Percentiles rank a stretch among this genome's conserved stretches.
phyloP scores from a whole-genome alignment of 2,113 vertebrate species.

The Scophthalmus maximus region DNA sequence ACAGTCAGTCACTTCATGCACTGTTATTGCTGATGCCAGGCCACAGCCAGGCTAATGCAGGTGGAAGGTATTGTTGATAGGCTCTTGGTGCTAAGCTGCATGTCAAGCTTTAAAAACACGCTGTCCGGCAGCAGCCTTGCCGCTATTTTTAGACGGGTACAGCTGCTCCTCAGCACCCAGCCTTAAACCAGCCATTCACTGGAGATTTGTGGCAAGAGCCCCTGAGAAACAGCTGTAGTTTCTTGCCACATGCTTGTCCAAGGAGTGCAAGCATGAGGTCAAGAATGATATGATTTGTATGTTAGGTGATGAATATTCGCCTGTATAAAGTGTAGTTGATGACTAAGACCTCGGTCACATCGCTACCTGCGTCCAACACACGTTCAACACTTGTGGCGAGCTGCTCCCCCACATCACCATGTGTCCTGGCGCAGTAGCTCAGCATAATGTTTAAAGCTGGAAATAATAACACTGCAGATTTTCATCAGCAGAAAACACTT shows the following conservation, averaged over 20 bases:
- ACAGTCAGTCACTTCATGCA: slow-evolving; percentile 66
- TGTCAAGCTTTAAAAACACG: slow-evolving; percentile 55
- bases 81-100: slow-evolving; percentile 70
- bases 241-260: slow-evolving; percentile 54
- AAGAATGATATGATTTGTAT: no score
- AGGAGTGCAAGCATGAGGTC: slow-evolving; percentile 31
- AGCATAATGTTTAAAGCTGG: slow-evolving; percentile 31
- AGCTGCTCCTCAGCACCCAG: slow-evolving; percentile 77
- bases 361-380: slow-evolving; percentile 58
- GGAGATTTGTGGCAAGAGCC: slow-evolving; percentile 73
- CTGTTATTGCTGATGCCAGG: slow-evolving; percentile 71
- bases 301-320: no score
- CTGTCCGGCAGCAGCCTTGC: slow-evolving; percentile 68
- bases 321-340: slow-evolving; percentile 35
- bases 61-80: slow-evolving; percentile 69
- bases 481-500: slow-evolving; percentile 36
- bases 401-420: slow-evolving; percentile 41
- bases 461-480: slow-evolving; percentile 33
- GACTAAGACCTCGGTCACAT: slow-evolving; percentile 64
- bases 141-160: slow-evolving; percentile 78
- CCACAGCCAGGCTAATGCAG: slow-evolving; percentile 57
- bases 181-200: slow-evolving; percentile 70
- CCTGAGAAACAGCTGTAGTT: slow-evolving; percentile 73
- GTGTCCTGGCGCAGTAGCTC: slow-evolving; percentile 39
- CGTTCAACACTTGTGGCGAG: slow-evolving; percentile 56